Evolutionary conservation across 1,140 invertebrate genomes (phyloP), one percentile per base, ranked within the genome.

Genomic region (Bombus vancouverensis): DNA sequence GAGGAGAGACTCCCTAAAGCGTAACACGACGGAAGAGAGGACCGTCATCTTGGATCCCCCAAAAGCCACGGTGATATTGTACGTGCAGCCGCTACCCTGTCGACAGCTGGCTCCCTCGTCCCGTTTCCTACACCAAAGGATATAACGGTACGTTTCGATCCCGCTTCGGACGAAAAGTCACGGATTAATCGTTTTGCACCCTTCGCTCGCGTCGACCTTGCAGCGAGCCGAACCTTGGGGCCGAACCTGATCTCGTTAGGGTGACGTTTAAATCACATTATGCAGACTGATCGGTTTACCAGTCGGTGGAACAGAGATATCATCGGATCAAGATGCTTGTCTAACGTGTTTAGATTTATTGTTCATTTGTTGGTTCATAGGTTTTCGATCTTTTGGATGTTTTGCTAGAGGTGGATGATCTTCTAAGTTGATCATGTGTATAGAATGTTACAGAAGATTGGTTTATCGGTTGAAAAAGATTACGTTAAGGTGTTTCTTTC

Each of bases 31-130:
- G 89, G 81, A 90, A 86, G 89, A 83, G 59, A 62, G 66, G 82
- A 68, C 77, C 87, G 89, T 90, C 89, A 90, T 90, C 89, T 90
- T 90, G 86, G 83, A 90, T 90, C 89, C 87, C 88, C 89, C 90
- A 73, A 90, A 90, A 90, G 90, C 89, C 87, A 80, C 89, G 89
- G 87, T 44, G 89, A 91, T 91, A 91, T 91, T 91, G 87, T 91
- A 88, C 81, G 87, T 83, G 90, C 90, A 91, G 90, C 90, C 90
- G 90, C 86, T 88, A 84, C 89, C 90, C 87, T 75, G 83, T 81
- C 89, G 89, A 86, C 89, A 91, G 89, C 89, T 90, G 90, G 89
- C 66, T 80, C 81, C 88, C 86, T 86, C 71, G 77, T 78, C 79
- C 81, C 79, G 66, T 71, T 73, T 34, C 9, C 68, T 42, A 13